phyloP scores from a whole-genome alignment of 2,113 vertebrate genomes.

The Athene cunicularia region DNA sequence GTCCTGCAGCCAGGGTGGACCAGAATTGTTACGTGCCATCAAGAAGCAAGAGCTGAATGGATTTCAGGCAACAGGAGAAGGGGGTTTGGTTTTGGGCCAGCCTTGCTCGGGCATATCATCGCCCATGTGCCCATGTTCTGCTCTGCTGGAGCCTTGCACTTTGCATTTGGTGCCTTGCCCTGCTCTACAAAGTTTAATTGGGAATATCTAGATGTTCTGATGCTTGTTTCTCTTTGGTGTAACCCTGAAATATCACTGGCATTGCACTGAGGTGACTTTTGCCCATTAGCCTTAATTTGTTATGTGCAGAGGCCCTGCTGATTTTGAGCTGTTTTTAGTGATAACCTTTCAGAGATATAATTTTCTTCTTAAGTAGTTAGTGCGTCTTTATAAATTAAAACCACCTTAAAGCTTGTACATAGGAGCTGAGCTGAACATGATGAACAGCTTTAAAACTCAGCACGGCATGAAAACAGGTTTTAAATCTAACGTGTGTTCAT shows the following conservation, averaged over 20 bases:
- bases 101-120: background rate
- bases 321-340: background rate
- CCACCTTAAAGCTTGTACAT: background rate
- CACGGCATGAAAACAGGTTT: background rate
- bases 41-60: background rate
- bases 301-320: accelerated
- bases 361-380: background rate
- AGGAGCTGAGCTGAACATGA: background rate
- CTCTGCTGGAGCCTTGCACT: background rate
- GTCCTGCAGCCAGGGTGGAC: background rate
- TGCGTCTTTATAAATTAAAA: background rate
- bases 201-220: background rate
- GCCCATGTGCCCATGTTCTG: background rate
- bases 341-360: background rate
- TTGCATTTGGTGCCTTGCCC: background rate
- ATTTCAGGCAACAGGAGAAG: background rate
- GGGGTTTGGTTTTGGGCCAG: background rate
- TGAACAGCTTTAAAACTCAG: background rate
- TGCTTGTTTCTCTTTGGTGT: background rate
- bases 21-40: accelerated
- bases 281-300: background rate
- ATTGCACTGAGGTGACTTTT: background rate
- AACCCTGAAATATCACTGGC: background rate
- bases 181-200: background rate
- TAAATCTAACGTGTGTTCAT: background rate